These are phyloP conservation scores for Squalus acanthias DNA, from an alignment of 2,797 vertebrate genomes.

Conservation along the genomic window DNA sequence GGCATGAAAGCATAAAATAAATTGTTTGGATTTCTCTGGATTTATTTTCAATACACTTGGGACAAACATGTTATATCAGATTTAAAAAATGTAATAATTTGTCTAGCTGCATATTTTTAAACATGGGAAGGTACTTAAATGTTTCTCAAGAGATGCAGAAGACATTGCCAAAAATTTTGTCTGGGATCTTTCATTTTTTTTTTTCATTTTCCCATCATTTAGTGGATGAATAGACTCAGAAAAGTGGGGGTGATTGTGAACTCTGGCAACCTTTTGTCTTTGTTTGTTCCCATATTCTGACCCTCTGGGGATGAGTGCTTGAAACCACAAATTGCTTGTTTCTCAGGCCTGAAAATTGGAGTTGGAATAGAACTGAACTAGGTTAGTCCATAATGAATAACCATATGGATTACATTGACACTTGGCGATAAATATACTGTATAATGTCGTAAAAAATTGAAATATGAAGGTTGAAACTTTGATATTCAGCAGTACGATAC, in stretches of 20 bases:
- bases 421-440: neutral
- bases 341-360: slow-evolving; percentile 18
- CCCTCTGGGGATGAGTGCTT: slow-evolving; percentile 7
- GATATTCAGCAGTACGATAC: neutral
- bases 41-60: slow-evolving; percentile 28
- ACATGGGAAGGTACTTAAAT: slow-evolving; percentile 36
- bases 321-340: slow-evolving; percentile 29
- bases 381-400: neutral
- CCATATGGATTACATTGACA: neutral
- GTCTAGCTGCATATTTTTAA: slow-evolving; percentile 37
- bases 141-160: slow-evolving; percentile 32
- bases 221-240: slow-evolving; percentile 25
- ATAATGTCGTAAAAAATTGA: neutral
- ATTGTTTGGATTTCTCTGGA: slow-evolving; percentile 25
- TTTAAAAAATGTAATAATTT: slow-evolving; percentile 38
- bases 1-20: slow-evolving; percentile 38
- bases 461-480: neutral
- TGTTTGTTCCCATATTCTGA: slow-evolving; percentile 4
- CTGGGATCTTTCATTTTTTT: slow-evolving; percentile 29
- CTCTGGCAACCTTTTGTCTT: slow-evolving; percentile 33
- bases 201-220: slow-evolving; percentile 34
- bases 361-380: neutral
- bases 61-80: slow-evolving; percentile 35
- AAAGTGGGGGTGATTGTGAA: slow-evolving; percentile 23
- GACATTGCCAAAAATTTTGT: slow-evolving; percentile 30